phyloP scores from a whole-genome alignment of 64 coral and sea anemone species.

The Porites australiensis region DNA sequence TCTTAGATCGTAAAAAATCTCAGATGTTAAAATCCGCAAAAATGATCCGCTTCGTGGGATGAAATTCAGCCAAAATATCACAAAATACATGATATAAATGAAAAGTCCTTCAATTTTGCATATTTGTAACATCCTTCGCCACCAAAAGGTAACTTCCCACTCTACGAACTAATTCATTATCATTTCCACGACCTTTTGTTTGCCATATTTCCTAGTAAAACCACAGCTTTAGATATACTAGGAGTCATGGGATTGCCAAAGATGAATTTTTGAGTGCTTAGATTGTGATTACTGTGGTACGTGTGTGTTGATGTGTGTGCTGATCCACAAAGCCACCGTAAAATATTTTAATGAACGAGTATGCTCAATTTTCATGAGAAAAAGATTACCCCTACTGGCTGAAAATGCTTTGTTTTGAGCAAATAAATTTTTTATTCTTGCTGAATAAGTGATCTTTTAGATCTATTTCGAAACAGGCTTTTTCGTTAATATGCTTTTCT shows the following conservation, averaged over 20 bases:
- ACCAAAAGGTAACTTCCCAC: neutral
- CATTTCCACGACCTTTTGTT: slow-evolving; percentile 7
- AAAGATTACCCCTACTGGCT: slow-evolving; percentile 1
- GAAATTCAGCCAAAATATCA: neutral
- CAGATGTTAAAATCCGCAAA: neutral
- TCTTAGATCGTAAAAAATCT: too few relatives aligned
- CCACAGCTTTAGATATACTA: neutral
- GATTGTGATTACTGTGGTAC: neutral
- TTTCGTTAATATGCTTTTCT: neutral
- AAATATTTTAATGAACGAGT: slow-evolving; percentile 28
- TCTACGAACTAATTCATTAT: neutral
- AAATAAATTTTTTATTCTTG: neutral
- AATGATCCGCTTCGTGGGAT: neutral
- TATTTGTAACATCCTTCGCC: neutral
- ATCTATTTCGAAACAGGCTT: neutral
- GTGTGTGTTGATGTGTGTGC: too few relatives aligned
- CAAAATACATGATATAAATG: neutral
- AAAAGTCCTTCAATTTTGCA: neutral
- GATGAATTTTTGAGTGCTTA: slow-evolving; percentile 32
- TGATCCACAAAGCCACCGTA: slow-evolving; percentile 9
- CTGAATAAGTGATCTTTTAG: neutral
- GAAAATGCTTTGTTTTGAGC: neutral
- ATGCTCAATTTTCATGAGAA: neutral
- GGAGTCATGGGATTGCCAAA: neutral
- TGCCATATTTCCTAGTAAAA: neutral